Percentiles rank a stretch among this genome's conserved stretches.
These are phyloP conservation scores for Phaenicophaeus curvirostris DNA, from an alignment of 2,797 vertebrate species.

Conservation along the genomic window DNA sequence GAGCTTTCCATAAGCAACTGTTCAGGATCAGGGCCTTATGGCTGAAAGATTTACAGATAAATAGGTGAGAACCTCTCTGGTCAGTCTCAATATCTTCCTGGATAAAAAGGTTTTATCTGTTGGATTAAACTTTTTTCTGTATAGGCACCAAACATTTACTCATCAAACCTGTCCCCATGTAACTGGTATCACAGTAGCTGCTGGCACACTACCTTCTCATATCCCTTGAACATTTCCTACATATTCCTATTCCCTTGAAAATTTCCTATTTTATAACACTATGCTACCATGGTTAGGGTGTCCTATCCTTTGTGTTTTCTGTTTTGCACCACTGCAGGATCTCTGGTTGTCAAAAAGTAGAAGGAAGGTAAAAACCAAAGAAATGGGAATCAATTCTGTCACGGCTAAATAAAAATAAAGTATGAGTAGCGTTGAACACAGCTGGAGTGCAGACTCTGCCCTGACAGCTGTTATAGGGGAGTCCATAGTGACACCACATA, in stretches of 20 bases:
- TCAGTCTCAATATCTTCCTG: not conserved
- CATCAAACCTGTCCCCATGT: fast-evolving
- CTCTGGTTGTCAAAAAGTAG: not conserved
- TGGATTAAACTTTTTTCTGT: not conserved
- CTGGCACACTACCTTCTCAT: not conserved
- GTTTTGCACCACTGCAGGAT: not conserved
- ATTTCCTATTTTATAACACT: not conserved
- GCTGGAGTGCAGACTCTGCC: not conserved
- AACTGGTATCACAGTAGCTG: not conserved
- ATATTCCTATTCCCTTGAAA: too few species aligned
- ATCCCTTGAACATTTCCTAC: not conserved
- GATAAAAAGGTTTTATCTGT: not conserved
- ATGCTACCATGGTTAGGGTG: not conserved
- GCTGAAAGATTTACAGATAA: not conserved
- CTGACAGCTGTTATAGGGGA: fast-evolving
- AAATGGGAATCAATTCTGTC: not conserved
- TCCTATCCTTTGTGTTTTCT: not conserved
- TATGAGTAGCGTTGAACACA: not conserved
- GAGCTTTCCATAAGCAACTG: not conserved
- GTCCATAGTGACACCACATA: not conserved
- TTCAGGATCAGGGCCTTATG: not conserved
- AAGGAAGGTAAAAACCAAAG: not conserved
- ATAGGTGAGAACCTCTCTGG: not conserved
- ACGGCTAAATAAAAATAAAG: not conserved
- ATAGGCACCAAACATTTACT: not conserved